Evolutionary conservation across 1,140 invertebrate species (phyloP).

Genomic region (Drosophila pseudoananassae): DNA sequence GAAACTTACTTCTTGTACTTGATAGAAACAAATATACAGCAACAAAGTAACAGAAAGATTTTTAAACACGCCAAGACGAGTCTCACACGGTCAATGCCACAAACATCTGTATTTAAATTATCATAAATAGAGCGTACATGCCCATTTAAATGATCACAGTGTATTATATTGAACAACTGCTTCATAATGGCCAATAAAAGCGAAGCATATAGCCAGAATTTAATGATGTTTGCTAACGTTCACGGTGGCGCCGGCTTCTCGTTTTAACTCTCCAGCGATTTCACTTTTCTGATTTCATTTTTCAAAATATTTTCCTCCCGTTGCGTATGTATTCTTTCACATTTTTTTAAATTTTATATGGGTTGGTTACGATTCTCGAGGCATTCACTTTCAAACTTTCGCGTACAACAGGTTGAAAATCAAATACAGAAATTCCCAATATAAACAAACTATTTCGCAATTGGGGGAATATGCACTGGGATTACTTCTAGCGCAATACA

Average conservation of each 20-base stretch:
- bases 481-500: constrained; percentile 15
- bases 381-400: constrained; percentile 39
- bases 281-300: constrained; percentile 31
- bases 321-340: constrained; percentile 31
- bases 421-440: constrained; percentile 54
- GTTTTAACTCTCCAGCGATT: constrained; percentile 14
- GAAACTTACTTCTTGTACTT: constrained; percentile 60
- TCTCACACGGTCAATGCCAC: constrained; percentile 59
- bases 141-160: constrained; percentile 58
- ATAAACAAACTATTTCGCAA: constrained; percentile 77
- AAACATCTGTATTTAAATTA: constrained; percentile 65
- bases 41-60: constrained; percentile 44
- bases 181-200: constrained; percentile 53
- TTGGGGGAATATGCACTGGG: constrained; percentile 49
- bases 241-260: constrained; percentile 11
- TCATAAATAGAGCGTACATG: constrained; percentile 53
- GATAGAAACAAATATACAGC: constrained; percentile 51
- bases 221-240: constrained; percentile 24
- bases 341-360: constrained; percentile 1
- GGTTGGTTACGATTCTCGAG: constrained; percentile 17
- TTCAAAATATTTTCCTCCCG: constrained; percentile 29
- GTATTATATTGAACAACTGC: constrained; percentile 55
- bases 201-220: constrained; percentile 13
- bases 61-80: constrained; percentile 48
- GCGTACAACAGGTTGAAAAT: constrained; percentile 41